phyloP scores from a whole-genome alignment of 2,797 vertebrate species.

The Leptatherina wallacei region DNA sequence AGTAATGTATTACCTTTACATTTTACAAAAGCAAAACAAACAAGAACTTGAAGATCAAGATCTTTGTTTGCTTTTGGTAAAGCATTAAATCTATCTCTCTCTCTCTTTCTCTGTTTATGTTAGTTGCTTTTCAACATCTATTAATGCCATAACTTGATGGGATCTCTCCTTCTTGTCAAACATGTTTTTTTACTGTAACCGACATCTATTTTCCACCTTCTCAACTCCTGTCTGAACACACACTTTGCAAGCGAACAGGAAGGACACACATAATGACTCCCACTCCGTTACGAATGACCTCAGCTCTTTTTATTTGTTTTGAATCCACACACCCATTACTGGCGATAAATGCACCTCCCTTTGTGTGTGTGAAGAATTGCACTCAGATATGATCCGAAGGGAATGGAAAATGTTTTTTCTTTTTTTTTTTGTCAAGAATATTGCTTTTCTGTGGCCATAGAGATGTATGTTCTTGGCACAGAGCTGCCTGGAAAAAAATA shows the following conservation, averaged over 20 bases:
- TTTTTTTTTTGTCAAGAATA: slow-evolving; percentile 64
- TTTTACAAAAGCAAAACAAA: no score
- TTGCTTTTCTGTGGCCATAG: slow-evolving; percentile 53
- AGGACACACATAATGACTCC: slow-evolving; percentile 22
- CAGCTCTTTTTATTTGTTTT: slow-evolving; percentile 58
- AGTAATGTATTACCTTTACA: slow-evolving; percentile 36
- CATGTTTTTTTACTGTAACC: slow-evolving; percentile 8
- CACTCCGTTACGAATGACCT: slow-evolving; percentile 44
- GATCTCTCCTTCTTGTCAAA: background rate
- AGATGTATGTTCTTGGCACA: slow-evolving; percentile 34
- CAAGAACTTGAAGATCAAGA: slow-evolving; percentile 36
- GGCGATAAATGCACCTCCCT: slow-evolving; percentile 42
- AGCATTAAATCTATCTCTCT: slow-evolving; percentile 15
- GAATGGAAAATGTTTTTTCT: slow-evolving; percentile 32
- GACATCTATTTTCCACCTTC: background rate
- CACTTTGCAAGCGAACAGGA: background rate
- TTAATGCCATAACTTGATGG: slow-evolving; percentile 18
- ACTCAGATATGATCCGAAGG: slow-evolving; percentile 70
- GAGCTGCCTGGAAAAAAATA: slow-evolving; percentile 6
- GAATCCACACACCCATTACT: slow-evolving; percentile 55
- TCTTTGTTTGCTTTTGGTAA: slow-evolving; percentile 27
- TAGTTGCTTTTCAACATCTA: slow-evolving; percentile 16
- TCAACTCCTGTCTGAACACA: slow-evolving; percentile 1
- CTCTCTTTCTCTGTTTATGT: slow-evolving; percentile 19
- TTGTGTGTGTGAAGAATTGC: slow-evolving; percentile 68